Conservation (phyloP, 2,888 invertebrate species). For the Taphrorychus bicolor region DNA sequence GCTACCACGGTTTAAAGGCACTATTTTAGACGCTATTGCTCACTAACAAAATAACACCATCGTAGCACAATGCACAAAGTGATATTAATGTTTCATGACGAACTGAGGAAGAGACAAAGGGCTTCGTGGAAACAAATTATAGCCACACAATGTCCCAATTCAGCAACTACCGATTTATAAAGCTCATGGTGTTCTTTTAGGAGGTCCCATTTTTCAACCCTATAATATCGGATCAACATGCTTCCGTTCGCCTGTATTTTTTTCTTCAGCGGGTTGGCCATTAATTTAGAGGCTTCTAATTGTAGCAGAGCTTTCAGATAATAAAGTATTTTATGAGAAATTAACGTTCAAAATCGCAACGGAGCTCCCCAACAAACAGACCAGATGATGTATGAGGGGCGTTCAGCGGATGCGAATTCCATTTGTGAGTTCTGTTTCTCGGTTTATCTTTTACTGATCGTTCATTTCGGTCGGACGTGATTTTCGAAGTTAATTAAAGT, state of each 20-base stretch:
- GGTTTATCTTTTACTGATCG: conserved; percentile 18
- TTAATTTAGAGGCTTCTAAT: conserved; percentile 18
- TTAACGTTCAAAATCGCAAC: conserved; percentile 18
- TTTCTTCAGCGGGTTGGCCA: background rate
- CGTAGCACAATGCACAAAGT: background rate
- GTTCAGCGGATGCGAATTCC: conserved; percentile 41
- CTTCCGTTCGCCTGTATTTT: conserved; percentile 14
- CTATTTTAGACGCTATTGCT: too few relatives aligned
- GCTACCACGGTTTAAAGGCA: background rate
- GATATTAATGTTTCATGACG: background rate
- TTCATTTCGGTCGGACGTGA: conserved; percentile 8
- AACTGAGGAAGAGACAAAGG: background rate
- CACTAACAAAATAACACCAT: too few relatives aligned
- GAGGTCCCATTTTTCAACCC: background rate
- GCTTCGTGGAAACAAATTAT: background rate
- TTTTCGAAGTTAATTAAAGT: conserved; percentile 16
- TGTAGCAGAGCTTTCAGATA: conserved; percentile 10
- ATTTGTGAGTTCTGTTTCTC: conserved; percentile 22
- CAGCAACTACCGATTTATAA: background rate
- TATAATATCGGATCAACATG: conserved; percentile 9
- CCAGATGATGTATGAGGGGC: conserved; percentile 40
- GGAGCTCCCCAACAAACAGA: conserved; percentile 30
- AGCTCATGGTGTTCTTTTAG: background rate
- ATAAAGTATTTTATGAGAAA: conserved; percentile 16
- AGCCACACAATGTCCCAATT: background rate